Evolutionary conservation across 1,140 invertebrate species (phyloP).

Genomic region (Rhyacophila brunnea): DNA sequence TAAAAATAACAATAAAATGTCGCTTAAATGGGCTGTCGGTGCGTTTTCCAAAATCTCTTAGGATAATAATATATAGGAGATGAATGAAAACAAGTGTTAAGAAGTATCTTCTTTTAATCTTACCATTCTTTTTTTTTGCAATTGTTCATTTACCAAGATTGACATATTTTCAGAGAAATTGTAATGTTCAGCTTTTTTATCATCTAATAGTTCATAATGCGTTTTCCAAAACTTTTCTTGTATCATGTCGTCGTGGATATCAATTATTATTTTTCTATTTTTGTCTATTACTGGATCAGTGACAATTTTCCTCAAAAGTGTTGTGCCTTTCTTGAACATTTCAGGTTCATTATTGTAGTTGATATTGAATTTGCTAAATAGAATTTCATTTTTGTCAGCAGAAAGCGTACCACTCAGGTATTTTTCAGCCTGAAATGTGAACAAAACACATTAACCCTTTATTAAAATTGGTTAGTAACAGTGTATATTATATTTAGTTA

Average conservation of each 20-base stretch:
- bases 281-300: slow-evolving; percentile 42
- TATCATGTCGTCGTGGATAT: slow-evolving; percentile 79
- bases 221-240: slow-evolving; percentile 83
- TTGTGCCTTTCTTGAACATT: slow-evolving; percentile 88
- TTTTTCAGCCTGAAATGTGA: slow-evolving; percentile 70
- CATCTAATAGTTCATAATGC: slow-evolving; percentile 61
- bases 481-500: too few species aligned
- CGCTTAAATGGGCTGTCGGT: too few species aligned
- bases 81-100: too few species aligned
- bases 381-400: slow-evolving; percentile 91
- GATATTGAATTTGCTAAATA: slow-evolving; percentile 86
- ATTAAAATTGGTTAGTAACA: too few species aligned
- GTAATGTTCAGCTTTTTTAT: slow-evolving; percentile 17
- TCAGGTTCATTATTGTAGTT: slow-evolving; percentile 92
- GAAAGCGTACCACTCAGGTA: slow-evolving; percentile 81
- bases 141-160: slow-evolving; percentile 19
- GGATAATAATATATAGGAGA: too few species aligned
- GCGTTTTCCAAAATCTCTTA: too few species aligned
- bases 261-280: slow-evolving; percentile 56
- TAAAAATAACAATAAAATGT: too few species aligned
- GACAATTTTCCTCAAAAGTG: slow-evolving; percentile 68
- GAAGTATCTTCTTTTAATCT: too few species aligned
- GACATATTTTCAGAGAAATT: slow-evolving; percentile 6
- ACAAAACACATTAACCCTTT: too few species aligned
- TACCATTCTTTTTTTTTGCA: slow-evolving; percentile 18